These are phyloP conservation scores for Pangasius krempfi DNA, from an alignment of 2,797 vertebrate genomes.

Conservation along the genomic window DNA sequence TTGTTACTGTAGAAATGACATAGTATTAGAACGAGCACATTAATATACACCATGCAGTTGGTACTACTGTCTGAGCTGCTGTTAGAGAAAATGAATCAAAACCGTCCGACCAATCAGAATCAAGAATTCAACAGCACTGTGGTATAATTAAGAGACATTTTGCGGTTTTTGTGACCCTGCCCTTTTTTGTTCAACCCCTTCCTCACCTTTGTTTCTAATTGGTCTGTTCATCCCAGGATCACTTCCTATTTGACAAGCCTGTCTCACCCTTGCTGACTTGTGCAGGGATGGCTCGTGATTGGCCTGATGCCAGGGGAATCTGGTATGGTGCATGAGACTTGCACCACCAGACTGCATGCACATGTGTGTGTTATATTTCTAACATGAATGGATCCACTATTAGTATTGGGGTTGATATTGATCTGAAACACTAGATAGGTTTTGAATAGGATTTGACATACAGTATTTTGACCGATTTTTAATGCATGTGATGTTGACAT, in stretches of 20 bases:
- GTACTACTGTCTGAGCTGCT: not conserved
- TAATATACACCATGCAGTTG: not conserved
- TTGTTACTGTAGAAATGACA: not conserved
- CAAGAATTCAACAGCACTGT: not conserved
- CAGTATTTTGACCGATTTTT: not conserved
- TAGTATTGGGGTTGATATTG: not conserved
- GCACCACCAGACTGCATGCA: slow-evolving; percentile 40
- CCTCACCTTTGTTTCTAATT: slow-evolving; percentile 34
- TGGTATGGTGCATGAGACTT: slow-evolving; percentile 70
- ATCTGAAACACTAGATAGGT: not conserved
- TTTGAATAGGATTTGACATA: not conserved
- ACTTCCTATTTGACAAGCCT: slow-evolving; percentile 86
- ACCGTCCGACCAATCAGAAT: not conserved
- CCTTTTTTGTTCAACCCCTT: slow-evolving; percentile 3
- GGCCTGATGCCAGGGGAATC: slow-evolving; percentile 85
- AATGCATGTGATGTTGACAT: not conserved
- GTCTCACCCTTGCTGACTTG: slow-evolving; percentile 84
- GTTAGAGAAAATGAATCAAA: not conserved
- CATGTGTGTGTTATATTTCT: slow-evolving; percentile 15
- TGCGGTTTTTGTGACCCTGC: not conserved
- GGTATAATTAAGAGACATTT: not conserved
- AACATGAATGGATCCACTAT: not conserved
- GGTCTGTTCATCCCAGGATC: slow-evolving; percentile 70
- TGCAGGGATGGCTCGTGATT: slow-evolving; percentile 85
- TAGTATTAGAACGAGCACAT: not conserved